phyloP scores from a whole-genome alignment of 2,888 invertebrate genomes.

The Phyllotreta cruciferae region DNA sequence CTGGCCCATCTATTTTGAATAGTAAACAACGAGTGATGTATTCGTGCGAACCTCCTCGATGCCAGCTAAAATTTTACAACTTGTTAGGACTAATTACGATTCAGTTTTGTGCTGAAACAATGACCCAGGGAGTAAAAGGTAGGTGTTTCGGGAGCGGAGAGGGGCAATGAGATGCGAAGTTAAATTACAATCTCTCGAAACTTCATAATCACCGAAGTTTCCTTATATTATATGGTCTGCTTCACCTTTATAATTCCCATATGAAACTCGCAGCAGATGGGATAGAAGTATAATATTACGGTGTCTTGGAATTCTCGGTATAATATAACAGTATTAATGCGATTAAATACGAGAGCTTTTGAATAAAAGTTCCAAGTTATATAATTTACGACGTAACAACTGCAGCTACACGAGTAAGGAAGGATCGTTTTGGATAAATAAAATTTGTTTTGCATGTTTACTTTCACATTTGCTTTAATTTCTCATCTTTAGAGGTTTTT shows the following conservation, averaged over 20 bases:
- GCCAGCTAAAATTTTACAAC: conserved; percentile 26
- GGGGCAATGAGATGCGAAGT: conserved; percentile 24
- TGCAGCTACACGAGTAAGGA: too few relatives aligned
- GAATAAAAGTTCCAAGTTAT: too few relatives aligned
- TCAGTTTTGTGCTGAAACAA: conserved; percentile 33
- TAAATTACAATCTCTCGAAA: conserved; percentile 35
- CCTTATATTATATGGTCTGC: conserved; percentile 34
- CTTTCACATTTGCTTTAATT: too few relatives aligned
- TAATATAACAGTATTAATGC: too few relatives aligned
- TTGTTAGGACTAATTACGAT: conserved; percentile 35
- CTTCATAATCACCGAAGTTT: conserved; percentile 41
- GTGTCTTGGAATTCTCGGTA: not conserved
- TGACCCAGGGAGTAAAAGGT: conserved; percentile 13
- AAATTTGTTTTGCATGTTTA: too few relatives aligned
- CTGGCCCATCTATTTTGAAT: not conserved
- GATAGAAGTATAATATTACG: not conserved
- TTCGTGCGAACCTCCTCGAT: not conserved
- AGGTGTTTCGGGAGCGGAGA: not conserved
- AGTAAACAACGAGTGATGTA: conserved; percentile 1
- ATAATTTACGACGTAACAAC: too few relatives aligned
- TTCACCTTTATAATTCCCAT: conserved; percentile 33
- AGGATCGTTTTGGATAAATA: too few relatives aligned
- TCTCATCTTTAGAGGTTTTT: too few relatives aligned
- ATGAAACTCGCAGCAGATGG: conserved; percentile 24
- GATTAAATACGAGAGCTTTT: too few relatives aligned